Conservation (phyloP, 2,113 vertebrate genomes). For the Collichthys lucidus region DNA sequence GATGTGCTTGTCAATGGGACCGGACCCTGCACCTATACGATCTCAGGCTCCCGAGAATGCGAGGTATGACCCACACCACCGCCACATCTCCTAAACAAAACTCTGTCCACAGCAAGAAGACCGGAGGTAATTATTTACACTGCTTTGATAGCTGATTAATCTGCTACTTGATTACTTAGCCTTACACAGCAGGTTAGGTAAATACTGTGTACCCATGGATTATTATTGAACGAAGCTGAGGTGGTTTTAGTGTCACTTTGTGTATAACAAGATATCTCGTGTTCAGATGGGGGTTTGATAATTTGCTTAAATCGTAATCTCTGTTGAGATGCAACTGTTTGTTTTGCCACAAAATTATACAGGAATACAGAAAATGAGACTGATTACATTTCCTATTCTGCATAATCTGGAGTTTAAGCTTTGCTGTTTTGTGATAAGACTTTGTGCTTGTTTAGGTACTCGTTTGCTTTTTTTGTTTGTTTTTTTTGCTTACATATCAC, state of each 20-base stretch:
- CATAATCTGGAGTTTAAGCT: constrained; percentile 40
- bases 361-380: constrained; percentile 46
- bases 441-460: constrained; percentile 42
- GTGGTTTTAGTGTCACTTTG: constrained; percentile 25
- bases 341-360: constrained; percentile 31
- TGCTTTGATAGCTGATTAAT: constrained; percentile 53
- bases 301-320: constrained; percentile 53
- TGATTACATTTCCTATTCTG: constrained; percentile 48
- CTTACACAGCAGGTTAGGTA: constrained; percentile 20
- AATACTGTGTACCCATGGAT: constrained; percentile 36
- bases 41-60: constrained; percentile 98
- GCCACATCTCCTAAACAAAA: constrained; percentile 69
- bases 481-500: constrained; percentile 18
- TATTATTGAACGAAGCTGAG: constrained; percentile 24
- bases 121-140: constrained; percentile 70
- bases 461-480: background rate
- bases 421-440: constrained; percentile 41
- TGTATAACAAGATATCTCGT: constrained; percentile 23
- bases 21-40: constrained; percentile 94
- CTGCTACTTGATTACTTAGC: constrained; percentile 40
- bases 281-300: constrained; percentile 45
- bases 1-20: constrained; percentile 98
- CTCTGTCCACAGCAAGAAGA: constrained; percentile 57
- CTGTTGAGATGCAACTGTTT: constrained; percentile 52
- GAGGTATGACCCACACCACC: constrained; percentile 91